Percentiles rank a stretch among this genome's conserved stretches.
Evolutionary conservation across 2,888 invertebrate genomes (phyloP).

Genomic region (Tyria jacobaeae): DNA sequence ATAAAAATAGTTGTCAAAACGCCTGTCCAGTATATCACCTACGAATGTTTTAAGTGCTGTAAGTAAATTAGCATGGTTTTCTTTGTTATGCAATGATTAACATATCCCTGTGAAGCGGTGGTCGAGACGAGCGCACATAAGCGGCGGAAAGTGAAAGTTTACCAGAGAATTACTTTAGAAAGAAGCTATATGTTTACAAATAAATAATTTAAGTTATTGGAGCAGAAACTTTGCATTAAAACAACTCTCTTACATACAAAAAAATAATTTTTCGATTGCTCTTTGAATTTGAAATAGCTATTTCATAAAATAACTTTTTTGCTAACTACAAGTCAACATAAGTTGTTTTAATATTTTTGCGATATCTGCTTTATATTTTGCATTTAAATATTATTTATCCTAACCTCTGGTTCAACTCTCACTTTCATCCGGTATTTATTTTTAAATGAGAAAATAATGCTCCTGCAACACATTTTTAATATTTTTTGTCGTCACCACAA

Average conservation of each 20-base stretch:
- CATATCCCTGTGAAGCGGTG: conserved; percentile 45
- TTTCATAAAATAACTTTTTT: background rate
- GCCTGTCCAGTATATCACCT: conserved; percentile 2
- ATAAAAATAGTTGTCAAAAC: background rate
- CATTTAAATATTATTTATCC: conserved; percentile 3
- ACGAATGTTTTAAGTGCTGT: conserved; percentile 15
- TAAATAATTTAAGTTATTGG: conserved; percentile 5
- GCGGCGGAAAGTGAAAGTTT: conserved; percentile 54
- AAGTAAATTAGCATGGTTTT: conserved; percentile 23
- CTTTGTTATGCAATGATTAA: conserved; percentile 44
- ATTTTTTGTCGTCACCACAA: conserved; percentile 38
- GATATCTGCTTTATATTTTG: background rate
- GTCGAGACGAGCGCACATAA: conserved; percentile 30
- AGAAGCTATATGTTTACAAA: conserved; percentile 28
- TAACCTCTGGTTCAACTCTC: conserved; percentile 1
- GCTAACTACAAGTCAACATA: background rate
- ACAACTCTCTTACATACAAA: background rate
- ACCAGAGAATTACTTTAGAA: conserved; percentile 39
- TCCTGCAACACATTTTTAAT: conserved; percentile 10
- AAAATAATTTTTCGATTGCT: too few relatives aligned
- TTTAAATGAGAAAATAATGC: conserved; percentile 36
- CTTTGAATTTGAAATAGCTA: background rate
- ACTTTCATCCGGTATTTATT: conserved; percentile 23
- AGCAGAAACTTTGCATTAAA: background rate
- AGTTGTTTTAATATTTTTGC: background rate